Evolutionary conservation across 2,797 vertebrate species (phyloP).

Genomic region (Margarornis squamiger): DNA sequence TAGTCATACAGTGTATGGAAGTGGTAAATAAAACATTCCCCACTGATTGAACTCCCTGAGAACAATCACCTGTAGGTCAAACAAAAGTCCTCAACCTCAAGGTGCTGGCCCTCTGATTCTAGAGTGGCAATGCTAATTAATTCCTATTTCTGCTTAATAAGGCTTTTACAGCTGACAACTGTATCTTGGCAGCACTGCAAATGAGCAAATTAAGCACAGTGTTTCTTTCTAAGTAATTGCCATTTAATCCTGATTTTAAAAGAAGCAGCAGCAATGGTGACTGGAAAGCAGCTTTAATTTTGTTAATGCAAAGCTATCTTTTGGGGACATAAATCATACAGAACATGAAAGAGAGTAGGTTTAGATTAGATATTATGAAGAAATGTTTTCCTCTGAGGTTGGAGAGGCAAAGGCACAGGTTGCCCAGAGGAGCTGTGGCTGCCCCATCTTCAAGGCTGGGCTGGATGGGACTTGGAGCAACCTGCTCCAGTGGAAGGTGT

Average conservation of each 20-base stretch:
- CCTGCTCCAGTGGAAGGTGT: background rate
- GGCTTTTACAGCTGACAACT: slow-evolving; percentile 10
- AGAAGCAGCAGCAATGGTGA: background rate
- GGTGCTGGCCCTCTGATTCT: background rate
- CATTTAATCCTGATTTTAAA: background rate
- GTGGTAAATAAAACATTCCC: background rate
- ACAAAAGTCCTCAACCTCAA: background rate
- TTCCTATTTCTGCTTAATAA: slow-evolving; percentile 1
- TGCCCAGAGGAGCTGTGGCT: background rate
- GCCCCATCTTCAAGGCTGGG: background rate
- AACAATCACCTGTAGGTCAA: background rate
- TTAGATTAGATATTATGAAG: background rate
- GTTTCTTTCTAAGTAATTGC: slow-evolving; percentile 3
- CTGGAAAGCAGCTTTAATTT: background rate
- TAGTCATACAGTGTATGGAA: background rate
- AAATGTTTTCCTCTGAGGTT: background rate
- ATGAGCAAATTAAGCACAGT: slow-evolving; percentile 29
- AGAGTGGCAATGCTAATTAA: background rate
- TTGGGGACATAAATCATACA: background rate
- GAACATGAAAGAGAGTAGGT: background rate
- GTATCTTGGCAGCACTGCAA: slow-evolving; percentile 11
- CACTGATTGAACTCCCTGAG: background rate
- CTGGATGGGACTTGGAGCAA: accelerated
- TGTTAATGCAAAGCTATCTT: background rate
- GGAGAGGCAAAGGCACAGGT: background rate